Percentiles rank a stretch among this genome's conserved stretches.
phyloP scores from a whole-genome alignment of 2,797 vertebrate genomes.

The Microctenopoma stevenorrisi region DNA sequence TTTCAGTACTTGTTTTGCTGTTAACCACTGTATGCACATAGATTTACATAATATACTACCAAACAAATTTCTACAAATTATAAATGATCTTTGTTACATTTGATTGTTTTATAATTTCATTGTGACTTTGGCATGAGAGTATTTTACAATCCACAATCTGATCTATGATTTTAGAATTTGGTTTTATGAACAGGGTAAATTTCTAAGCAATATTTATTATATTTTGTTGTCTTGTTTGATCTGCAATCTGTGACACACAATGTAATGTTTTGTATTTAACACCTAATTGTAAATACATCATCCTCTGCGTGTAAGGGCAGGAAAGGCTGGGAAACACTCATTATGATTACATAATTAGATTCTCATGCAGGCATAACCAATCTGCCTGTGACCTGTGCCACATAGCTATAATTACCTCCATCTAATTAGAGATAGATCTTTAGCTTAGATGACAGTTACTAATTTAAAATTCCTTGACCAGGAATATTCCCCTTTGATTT shows the following conservation, averaged over 20 bases:
- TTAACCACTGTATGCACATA: too few species aligned
- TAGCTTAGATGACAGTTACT: slow-evolving; percentile 39
- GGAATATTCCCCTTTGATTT: slow-evolving; percentile 49
- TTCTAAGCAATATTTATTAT: slow-evolving; percentile 16
- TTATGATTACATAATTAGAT: slow-evolving; percentile 61
- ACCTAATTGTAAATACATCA: slow-evolving; percentile 29
- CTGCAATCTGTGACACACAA: background rate
- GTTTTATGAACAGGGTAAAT: slow-evolving; percentile 11
- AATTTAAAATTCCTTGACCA: slow-evolving; percentile 32
- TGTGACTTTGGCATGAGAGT: slow-evolving; percentile 29
- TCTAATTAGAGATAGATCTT: slow-evolving; percentile 68
- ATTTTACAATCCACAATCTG: slow-evolving; percentile 31
- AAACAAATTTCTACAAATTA: slow-evolving; percentile 1
- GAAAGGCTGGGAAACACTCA: slow-evolving; percentile 28
- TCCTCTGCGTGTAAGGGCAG: slow-evolving; percentile 15
- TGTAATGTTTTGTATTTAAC: slow-evolving; percentile 5
- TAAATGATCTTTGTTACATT: too few species aligned
- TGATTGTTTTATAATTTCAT: too few species aligned
- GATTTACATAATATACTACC: background rate
- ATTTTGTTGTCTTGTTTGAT: slow-evolving; percentile 11
- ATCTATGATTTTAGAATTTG: slow-evolving; percentile 14
- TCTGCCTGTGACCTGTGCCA: slow-evolving; percentile 62
- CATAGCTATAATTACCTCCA: slow-evolving; percentile 61
- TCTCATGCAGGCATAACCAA: slow-evolving; percentile 52
- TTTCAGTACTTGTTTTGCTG: too few species aligned